phyloP scores from a whole-genome alignment of 2,888 invertebrate species.

The Trissonchulus sp. region DNA sequence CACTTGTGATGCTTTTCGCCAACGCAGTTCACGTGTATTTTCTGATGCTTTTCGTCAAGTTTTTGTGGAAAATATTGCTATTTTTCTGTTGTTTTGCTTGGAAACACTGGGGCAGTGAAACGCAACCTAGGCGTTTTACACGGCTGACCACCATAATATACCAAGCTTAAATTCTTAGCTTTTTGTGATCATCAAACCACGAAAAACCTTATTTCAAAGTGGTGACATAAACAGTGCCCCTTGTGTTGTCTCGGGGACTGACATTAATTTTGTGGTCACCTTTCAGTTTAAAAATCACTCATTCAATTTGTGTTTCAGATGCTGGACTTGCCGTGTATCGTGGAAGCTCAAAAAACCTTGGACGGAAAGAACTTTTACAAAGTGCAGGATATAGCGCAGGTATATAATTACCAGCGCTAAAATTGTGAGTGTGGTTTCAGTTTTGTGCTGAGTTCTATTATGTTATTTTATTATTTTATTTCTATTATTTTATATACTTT shows the following conservation, averaged over 20 bases:
- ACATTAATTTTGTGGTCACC: not conserved
- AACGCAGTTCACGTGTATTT: too few relatives aligned
- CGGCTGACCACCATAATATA: too few relatives aligned
- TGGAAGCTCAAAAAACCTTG: slow-evolving; percentile 89
- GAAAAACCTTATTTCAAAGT: too few relatives aligned
- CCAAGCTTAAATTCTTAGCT: too few relatives aligned
- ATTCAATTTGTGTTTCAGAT: slow-evolving; percentile 59
- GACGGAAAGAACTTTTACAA: slow-evolving; percentile 95
- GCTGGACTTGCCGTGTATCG: slow-evolving; percentile 80
- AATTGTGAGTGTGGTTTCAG: not conserved
- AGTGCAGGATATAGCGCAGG: slow-evolving; percentile 90
- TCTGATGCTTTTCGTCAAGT: too few relatives aligned
- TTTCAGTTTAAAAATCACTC: slow-evolving; percentile 1
- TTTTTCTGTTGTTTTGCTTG: not conserved
- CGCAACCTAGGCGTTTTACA: not conserved
- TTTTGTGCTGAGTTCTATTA: not conserved
- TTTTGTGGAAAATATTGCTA: slow-evolving; percentile 7
- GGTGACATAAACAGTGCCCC: too few relatives aligned
- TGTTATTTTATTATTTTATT: slow-evolving; percentile 9
- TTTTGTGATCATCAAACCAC: too few relatives aligned
- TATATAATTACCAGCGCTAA: slow-evolving; percentile 49
- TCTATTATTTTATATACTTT: slow-evolving; percentile 29
- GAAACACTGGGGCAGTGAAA: not conserved
- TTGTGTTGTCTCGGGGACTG: too few relatives aligned
- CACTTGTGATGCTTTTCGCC: not conserved